These are phyloP conservation scores for Proisotoma minuta DNA, from an alignment of 2,888 invertebrate genomes.

Conservation along the genomic window DNA sequence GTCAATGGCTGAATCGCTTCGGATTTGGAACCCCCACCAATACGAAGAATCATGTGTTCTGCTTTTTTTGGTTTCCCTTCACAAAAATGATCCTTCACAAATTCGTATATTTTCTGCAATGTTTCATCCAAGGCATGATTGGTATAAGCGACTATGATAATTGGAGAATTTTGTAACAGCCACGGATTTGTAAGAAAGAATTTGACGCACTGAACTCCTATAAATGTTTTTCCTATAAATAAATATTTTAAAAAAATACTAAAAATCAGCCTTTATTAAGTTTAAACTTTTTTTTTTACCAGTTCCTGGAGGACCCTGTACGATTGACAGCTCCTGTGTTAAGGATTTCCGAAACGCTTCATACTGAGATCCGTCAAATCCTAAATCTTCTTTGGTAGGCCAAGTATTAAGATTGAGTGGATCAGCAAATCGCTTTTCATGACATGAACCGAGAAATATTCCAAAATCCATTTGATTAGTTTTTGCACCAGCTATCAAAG, in stretches of 20 bases:
- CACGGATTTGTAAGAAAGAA: slow-evolving; percentile 50
- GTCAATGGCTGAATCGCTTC: slow-evolving; percentile 11
- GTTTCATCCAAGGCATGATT: slow-evolving; percentile 55
- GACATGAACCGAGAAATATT: background rate
- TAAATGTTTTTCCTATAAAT: slow-evolving; percentile 52
- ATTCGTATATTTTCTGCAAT: slow-evolving; percentile 48
- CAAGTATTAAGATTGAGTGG: slow-evolving; percentile 10
- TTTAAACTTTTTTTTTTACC: background rate
- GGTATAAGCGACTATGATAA: slow-evolving; percentile 53
- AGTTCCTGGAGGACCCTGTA: slow-evolving; percentile 56
- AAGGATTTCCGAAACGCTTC: slow-evolving; percentile 50
- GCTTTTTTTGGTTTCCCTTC: slow-evolving; percentile 4
- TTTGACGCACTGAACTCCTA: slow-evolving; percentile 53
- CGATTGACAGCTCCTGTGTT: slow-evolving; percentile 50
- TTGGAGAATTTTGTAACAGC: slow-evolving; percentile 47
- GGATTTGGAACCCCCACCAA: slow-evolving; percentile 24
- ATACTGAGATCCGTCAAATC: slow-evolving; percentile 50
- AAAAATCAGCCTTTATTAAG: background rate
- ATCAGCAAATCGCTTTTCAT: background rate
- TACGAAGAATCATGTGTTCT: slow-evolving; percentile 12
- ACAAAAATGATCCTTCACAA: background rate
- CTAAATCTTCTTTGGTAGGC: slow-evolving; percentile 12
- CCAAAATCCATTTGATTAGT: background rate
- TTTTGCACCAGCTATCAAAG: slow-evolving; percentile 33
- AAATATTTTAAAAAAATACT: background rate